These are phyloP conservation scores for Tragopan temminckii DNA, from an alignment of 2,797 vertebrate species.

Conservation along the genomic window DNA sequence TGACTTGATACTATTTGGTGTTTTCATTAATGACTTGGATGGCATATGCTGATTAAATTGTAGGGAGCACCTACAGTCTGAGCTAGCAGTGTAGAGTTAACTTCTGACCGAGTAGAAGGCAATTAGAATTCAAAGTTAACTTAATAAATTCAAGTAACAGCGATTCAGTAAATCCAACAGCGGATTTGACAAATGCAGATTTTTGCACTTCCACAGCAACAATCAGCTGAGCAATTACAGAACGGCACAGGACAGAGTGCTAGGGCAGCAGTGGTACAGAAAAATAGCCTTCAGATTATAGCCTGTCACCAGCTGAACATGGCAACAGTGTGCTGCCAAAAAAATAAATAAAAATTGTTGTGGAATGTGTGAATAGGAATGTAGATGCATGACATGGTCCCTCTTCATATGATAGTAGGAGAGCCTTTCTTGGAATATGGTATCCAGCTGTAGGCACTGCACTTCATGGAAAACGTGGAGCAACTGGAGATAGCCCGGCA, in stretches of 20 bases:
- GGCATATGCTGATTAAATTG: background rate
- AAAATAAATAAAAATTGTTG: background rate
- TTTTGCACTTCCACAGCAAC: background rate
- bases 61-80: background rate
- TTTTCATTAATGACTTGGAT: background rate
- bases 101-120: background rate
- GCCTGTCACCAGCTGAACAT: background rate
- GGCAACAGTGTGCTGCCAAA: background rate
- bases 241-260: background rate
- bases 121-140: background rate
- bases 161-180: background rate
- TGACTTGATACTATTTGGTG: background rate
- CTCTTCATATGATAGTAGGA: background rate
- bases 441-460: background rate
- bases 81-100: background rate
- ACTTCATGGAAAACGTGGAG: background rate
- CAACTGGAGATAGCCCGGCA: background rate
- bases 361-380: background rate
- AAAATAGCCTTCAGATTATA: background rate
- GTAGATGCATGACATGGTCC: fast-evolving
- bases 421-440: background rate
- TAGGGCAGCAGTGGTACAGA: background rate
- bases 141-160: background rate
- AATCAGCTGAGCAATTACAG: background rate
- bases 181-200: background rate